A percentile compares a stretch with the other conserved stretches of the same genome.
These are phyloP conservation scores for Drosophila orena DNA, from an alignment of 1,140 invertebrate species.

Conservation along the genomic window DNA sequence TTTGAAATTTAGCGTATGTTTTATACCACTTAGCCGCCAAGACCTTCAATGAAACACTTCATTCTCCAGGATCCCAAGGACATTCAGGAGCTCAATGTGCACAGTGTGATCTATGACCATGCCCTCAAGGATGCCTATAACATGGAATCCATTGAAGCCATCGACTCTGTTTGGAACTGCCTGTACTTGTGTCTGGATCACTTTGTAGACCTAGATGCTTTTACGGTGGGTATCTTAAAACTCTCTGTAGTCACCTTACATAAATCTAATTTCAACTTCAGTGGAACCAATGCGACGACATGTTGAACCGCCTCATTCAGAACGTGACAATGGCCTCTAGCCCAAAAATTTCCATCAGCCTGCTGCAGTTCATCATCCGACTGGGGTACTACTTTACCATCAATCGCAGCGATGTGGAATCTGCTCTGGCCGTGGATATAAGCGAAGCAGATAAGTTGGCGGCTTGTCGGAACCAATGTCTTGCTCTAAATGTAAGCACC, in stretches of 20 bases:
- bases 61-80: conserved; percentile 32
- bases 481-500: conserved; percentile 43
- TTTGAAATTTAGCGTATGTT: conserved; percentile 46
- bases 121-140: conserved; percentile 54
- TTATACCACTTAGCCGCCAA: neutral
- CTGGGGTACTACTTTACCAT: conserved; percentile 63
- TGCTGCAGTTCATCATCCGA: conserved; percentile 58
- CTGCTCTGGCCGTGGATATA: conserved; percentile 36
- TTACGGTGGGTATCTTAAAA: conserved; percentile 21
- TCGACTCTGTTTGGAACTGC: conserved; percentile 53
- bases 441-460: conserved; percentile 17
- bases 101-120: conserved; percentile 66
- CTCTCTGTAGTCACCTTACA: neutral
- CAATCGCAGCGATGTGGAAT: conserved; percentile 44
- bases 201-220: conserved; percentile 46
- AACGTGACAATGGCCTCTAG: conserved; percentile 56
- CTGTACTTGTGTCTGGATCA: conserved; percentile 65
- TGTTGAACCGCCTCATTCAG: conserved; percentile 61
- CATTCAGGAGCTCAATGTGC: conserved; percentile 61
- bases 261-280: neutral
- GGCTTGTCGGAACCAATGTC: conserved; percentile 39
- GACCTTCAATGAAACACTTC: neutral
- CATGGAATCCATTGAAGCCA: conserved; percentile 47
- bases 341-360: conserved; percentile 39
- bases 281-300: conserved; percentile 74